Conservation (phyloP, 1,140 invertebrate species). For the Hyphantria cunea region DNA sequence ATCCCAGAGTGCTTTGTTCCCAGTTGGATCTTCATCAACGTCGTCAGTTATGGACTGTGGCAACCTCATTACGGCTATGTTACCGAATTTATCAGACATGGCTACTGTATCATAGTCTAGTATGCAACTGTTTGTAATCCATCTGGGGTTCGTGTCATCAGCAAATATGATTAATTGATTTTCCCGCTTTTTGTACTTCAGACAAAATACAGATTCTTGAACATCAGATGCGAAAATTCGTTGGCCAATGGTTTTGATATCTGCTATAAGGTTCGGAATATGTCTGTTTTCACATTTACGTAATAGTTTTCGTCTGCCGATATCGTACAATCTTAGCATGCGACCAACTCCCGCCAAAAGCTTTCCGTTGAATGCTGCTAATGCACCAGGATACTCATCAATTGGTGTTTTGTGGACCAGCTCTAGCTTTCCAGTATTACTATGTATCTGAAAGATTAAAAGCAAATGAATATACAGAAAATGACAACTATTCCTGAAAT, state of each 20-base stretch:
- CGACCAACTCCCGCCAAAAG: constrained; percentile 96
- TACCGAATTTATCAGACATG: constrained; percentile 99
- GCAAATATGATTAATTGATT: constrained; percentile 99
- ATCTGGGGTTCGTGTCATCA: constrained; percentile 98
- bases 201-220: constrained; percentile 98
- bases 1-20: constrained; percentile 99
- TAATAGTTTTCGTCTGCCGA: constrained; percentile 96
- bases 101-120: constrained; percentile 98
- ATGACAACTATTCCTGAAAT: neutral
- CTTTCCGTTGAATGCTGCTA: constrained; percentile 95
- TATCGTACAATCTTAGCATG: constrained; percentile 96
- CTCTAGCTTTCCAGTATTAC: constrained; percentile 85
- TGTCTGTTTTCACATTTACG: constrained; percentile 99
- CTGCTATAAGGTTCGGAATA: constrained; percentile 96
- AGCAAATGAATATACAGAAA: neutral
- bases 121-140: constrained; percentile 96
- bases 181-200: constrained; percentile 96
- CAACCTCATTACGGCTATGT: constrained; percentile 94
- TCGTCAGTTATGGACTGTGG: constrained; percentile 96
- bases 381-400: constrained; percentile 95
- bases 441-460: constrained; percentile 53
- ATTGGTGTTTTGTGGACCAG: constrained; percentile 96
- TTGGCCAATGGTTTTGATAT: constrained; percentile 96
- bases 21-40: constrained; percentile 99
- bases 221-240: constrained; percentile 97